Conservation (phyloP, 2,113 vertebrate genomes). For the Gymnorhina tibicen region DNA sequence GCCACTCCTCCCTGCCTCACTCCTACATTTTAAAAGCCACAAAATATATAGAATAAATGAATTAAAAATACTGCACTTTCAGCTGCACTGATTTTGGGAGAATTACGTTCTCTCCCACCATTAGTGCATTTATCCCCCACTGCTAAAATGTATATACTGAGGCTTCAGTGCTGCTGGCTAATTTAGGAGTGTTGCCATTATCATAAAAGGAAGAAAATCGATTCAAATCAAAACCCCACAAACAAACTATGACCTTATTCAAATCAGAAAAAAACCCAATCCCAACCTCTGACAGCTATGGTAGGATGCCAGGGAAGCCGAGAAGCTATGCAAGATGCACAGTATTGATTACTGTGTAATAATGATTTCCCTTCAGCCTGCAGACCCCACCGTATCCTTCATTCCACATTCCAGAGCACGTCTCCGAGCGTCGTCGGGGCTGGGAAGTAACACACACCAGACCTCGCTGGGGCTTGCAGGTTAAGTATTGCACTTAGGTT, state of each 20-base stretch:
- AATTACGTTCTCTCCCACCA: neutral
- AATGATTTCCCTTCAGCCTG: constrained; percentile 8
- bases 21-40: neutral
- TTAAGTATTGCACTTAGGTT: constrained; percentile 51
- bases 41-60: neutral
- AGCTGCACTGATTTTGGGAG: neutral
- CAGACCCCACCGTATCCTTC: neutral
- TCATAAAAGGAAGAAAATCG: neutral
- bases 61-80: neutral
- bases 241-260: constrained; percentile 14
- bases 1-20: neutral
- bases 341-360: constrained; percentile 18
- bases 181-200: neutral
- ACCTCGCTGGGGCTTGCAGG: neutral
- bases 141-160: neutral
- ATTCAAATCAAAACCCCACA: constrained; percentile 7
- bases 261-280: neutral
- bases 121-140: neutral
- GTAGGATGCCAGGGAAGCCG: neutral
- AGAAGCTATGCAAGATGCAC: neutral
- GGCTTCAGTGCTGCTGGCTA: neutral
- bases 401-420: neutral
- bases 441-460: neutral
- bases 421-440: neutral
- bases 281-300: neutral